Percentiles rank a stretch among this genome's conserved stretches.
Conservation (phyloP, 2,797 vertebrate species). For the Astyanax mexicanus region DNA sequence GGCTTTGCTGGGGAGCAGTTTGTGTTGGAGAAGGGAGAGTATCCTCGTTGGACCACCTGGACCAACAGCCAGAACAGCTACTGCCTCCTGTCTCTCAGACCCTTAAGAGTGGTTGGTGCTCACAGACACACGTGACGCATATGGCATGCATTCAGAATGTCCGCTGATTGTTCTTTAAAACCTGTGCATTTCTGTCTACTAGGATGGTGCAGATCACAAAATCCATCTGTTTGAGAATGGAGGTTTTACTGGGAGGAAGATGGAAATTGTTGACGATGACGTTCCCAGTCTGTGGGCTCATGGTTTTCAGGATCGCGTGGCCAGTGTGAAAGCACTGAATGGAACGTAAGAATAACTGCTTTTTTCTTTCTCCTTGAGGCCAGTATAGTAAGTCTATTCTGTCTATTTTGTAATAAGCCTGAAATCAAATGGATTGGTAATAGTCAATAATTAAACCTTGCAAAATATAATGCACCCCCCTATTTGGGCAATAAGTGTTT, state of each 20-base stretch:
- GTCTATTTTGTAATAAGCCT: no score
- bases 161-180: neutral
- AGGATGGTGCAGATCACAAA: constrained; percentile 90
- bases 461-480: no score
- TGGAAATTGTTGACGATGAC: constrained; percentile 92
- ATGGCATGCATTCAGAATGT: neutral
- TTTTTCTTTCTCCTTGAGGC: neutral
- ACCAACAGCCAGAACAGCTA: constrained; percentile 89
- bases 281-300: constrained; percentile 93
- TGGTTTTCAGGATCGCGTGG: constrained; percentile 90
- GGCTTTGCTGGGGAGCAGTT: constrained; percentile 86
- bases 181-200: constrained; percentile 24
- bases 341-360: constrained; percentile 85
- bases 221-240: constrained; percentile 88
- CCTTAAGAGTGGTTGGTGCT: constrained; percentile 84
- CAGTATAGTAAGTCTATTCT: no score
- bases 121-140: neutral
- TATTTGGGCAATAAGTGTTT: no score
- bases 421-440: no score
- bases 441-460: no score
- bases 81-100: constrained; percentile 87
- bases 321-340: constrained; percentile 84
- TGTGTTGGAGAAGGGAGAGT: constrained; percentile 91
- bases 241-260: constrained; percentile 85
- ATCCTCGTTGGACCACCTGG: constrained; percentile 93